A percentile compares a stretch with the other conserved stretches of the same genome.
phyloP scores from a whole-genome alignment of 2,888 invertebrate genomes.

The Brachyptera putata region DNA sequence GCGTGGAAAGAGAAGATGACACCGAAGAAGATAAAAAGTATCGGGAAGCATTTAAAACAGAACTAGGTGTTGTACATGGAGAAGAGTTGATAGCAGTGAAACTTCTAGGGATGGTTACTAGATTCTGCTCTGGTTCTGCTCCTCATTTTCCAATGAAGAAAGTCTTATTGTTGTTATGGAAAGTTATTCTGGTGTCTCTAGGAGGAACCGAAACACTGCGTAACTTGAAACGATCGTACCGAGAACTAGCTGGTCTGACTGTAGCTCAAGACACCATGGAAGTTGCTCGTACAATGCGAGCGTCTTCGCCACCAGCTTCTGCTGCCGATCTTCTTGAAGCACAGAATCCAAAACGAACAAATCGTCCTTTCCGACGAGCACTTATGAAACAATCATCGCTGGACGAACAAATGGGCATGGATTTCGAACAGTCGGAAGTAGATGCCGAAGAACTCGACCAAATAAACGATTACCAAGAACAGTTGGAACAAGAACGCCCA shows the following conservation, averaged over 20 bases:
- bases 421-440: constrained; percentile 48
- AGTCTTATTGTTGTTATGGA: constrained; percentile 92
- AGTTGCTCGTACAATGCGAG: constrained; percentile 89
- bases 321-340: constrained; percentile 85
- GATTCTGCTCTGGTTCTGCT: constrained; percentile 91
- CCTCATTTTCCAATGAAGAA: constrained; percentile 99
- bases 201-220: constrained; percentile 86
- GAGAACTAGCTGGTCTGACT: constrained; percentile 62
- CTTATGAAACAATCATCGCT: constrained; percentile 90
- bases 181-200: constrained; percentile 83
- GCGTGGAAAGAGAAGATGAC: constrained; percentile 56
- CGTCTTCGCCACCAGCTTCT: constrained; percentile 91
- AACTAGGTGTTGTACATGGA: constrained; percentile 56
- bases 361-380: constrained; percentile 62
- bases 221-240: constrained; percentile 66
- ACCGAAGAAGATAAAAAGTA: constrained; percentile 51
- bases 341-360: constrained; percentile 72
- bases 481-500: constrained; percentile 42
- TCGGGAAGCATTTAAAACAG: constrained; percentile 57
- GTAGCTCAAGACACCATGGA: constrained; percentile 87
- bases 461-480: constrained; percentile 5
- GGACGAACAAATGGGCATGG: constrained; percentile 76
- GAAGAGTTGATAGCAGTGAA: constrained; percentile 86
- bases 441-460: constrained; percentile 40
- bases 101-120: constrained; percentile 91